Evolutionary conservation across 2,113 vertebrate genomes (phyloP), one percentile per base, ranked within the genome.

Genomic region (Albula glossodonta): DNA sequence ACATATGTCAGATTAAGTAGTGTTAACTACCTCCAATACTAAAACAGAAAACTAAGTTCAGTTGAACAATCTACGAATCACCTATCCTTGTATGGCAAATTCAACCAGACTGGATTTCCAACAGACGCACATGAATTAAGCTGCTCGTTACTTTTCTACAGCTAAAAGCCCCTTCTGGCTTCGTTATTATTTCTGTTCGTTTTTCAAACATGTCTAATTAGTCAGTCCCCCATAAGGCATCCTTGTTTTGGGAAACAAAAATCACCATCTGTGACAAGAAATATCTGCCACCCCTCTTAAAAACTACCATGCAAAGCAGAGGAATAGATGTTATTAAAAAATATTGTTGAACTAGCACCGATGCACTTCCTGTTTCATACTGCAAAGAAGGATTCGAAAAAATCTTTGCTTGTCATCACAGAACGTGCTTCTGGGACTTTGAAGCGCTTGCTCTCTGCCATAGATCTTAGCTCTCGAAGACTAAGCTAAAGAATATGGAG

Each of bases 1-100:
- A 86, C 91, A 57, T 92, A 93, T 93, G 63, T 90, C 93, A 88
- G 92, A 85, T 91, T 89, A 13, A 19, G 51, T 53, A 53, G 7
- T 81, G 2, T 25, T 53, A 81, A 53, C 19, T 56, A 81, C 7
- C 41, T 56, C 19, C 48, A 80, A 81, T 25, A 31, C 17, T 81
- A 53, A 81, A 52, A 81, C 51, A 25, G 51, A 12, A 81, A 53
- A 51, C 15, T 15, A 51, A 8, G 31, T 19, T 3, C 22, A 31
- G 41, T 15, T 49, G 48, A 10, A 15, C 19, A 7, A 80, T 80
- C 78, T 80, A 9, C 5, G 50, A 15, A 51, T 41, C 5, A 50
- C 31, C 5, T 1, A 79, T 22, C 50, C 31, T 41, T 41, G 31
- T 41, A 41, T 41, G 31, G 31, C 31, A 15, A 50, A 51, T 80